A percentile compares a stretch with the other conserved stretches of the same genome.
Conservation (phyloP, 2,113 vertebrate genomes). For the Solea solea region DNA sequence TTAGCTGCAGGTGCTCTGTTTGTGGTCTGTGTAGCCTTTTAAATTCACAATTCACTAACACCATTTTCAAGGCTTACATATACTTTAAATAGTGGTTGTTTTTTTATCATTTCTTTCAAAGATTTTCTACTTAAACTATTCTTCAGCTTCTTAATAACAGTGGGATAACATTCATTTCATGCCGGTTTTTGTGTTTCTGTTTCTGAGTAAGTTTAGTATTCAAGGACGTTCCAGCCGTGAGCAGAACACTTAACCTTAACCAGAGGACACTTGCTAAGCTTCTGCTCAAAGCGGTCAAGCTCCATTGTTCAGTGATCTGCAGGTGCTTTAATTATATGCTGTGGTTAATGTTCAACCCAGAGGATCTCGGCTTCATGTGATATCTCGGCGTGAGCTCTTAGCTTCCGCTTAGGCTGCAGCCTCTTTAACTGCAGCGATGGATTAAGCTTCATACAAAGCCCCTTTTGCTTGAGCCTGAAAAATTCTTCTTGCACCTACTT, state of each 20-base stretch:
- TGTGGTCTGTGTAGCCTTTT: too few species aligned
- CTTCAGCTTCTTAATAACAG: too few species aligned
- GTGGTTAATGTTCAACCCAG: constrained; percentile 75
- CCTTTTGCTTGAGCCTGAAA: constrained; percentile 37
- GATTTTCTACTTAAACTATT: too few species aligned
- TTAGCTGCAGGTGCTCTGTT: too few species aligned
- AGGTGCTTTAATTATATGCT: constrained; percentile 23
- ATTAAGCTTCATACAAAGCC: constrained; percentile 65
- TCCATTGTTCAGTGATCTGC: constrained; percentile 11
- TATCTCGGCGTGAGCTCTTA: constrained; percentile 63
- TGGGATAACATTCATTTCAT: neutral
- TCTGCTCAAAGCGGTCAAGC: neutral
- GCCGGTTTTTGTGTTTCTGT: neutral
- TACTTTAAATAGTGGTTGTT: too few species aligned
- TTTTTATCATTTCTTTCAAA: too few species aligned
- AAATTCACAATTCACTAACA: too few species aligned
- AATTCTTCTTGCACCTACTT: constrained; percentile 1
- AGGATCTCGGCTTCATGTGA: constrained; percentile 53
- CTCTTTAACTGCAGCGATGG: constrained; percentile 44
- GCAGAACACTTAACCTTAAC: neutral
- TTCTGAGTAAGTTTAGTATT: neutral
- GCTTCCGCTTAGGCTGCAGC: constrained; percentile 57
- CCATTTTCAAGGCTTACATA: too few species aligned
- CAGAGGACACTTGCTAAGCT: neutral
- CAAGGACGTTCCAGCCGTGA: neutral